These are phyloP conservation scores for Frieseomelitta varia DNA, from an alignment of 1,140 invertebrate genomes.

Conservation along the genomic window DNA sequence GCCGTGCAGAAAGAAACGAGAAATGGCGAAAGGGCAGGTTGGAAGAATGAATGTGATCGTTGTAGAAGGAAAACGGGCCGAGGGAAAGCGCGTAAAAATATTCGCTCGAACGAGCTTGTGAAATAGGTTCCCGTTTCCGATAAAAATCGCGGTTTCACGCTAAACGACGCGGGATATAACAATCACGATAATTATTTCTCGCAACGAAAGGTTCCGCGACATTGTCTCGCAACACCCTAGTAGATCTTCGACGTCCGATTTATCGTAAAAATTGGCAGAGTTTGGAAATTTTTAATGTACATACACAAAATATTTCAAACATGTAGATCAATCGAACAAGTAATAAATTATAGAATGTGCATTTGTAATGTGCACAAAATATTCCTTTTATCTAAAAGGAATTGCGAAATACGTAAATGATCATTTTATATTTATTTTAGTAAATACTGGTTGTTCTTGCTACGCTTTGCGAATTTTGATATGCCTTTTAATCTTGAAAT, in stretches of 20 bases:
- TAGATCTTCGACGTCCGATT: background rate
- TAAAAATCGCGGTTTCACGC: constrained; percentile 31
- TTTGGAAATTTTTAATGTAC: background rate
- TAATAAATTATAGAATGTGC: background rate
- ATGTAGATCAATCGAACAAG: background rate
- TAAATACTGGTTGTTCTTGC: too few species aligned
- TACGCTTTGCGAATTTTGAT: too few species aligned
- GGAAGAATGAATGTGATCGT: constrained; percentile 32
- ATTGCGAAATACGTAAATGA: too few species aligned
- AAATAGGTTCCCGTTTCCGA: constrained; percentile 58
- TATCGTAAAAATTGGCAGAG: too few species aligned
- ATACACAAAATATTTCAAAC: background rate
- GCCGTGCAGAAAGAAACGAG: constrained; percentile 33
- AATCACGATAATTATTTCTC: constrained; percentile 31
- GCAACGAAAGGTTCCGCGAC: background rate
- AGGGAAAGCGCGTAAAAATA: constrained; percentile 39
- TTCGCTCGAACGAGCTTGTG: constrained; percentile 42
- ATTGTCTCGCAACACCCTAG: background rate
- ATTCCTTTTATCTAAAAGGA: background rate
- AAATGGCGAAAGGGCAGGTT: constrained; percentile 20
- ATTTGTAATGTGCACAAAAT: background rate
- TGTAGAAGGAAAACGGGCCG: constrained; percentile 23
- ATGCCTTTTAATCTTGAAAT: too few species aligned
- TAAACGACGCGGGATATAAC: constrained; percentile 13
- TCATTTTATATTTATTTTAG: too few species aligned